phyloP scores from a whole-genome alignment of 1,140 invertebrate species.

The Caenorhabditis remanei region DNA sequence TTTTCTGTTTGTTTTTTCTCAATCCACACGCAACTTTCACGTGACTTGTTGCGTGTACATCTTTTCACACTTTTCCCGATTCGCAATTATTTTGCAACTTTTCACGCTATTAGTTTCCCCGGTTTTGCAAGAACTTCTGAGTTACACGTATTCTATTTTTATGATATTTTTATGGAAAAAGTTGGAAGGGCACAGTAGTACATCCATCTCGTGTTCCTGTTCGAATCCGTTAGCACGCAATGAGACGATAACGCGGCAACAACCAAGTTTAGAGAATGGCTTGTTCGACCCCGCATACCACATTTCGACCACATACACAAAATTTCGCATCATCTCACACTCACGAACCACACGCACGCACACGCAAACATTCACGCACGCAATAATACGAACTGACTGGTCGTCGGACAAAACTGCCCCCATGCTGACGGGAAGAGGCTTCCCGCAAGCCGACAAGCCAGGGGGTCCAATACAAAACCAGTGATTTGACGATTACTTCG shows the following conservation, averaged over 20 bases:
- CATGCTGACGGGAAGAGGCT: slow-evolving; percentile 38
- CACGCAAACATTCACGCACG: slow-evolving; percentile 52
- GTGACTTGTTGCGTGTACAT: background rate
- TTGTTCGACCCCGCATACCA: slow-evolving; percentile 14
- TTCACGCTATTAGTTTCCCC: background rate
- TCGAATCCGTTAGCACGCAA: slow-evolving; percentile 46
- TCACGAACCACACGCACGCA: slow-evolving; percentile 49
- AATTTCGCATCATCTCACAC: slow-evolving; percentile 48
- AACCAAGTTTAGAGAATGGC: slow-evolving; percentile 25
- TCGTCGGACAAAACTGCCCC: background rate
- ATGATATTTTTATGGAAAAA: background rate
- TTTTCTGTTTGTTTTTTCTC: background rate
- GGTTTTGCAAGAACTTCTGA: background rate
- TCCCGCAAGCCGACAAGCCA: slow-evolving; percentile 34
- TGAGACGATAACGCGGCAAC: slow-evolving; percentile 15
- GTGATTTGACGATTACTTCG: slow-evolving; percentile 22
- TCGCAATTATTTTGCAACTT: background rate
- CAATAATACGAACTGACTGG: slow-evolving; percentile 43
- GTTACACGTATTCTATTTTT: slow-evolving; percentile 3
- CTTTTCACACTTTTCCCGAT: background rate
- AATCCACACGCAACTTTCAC: slow-evolving; percentile 16
- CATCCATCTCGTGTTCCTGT: slow-evolving; percentile 25
- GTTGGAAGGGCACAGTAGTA: background rate
- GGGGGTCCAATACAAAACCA: slow-evolving; percentile 22
- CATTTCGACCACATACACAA: slow-evolving; percentile 2